These are phyloP conservation scores for Harpagoxenus sublaevis DNA, from an alignment of 2,888 invertebrate genomes.

Conservation along the genomic window DNA sequence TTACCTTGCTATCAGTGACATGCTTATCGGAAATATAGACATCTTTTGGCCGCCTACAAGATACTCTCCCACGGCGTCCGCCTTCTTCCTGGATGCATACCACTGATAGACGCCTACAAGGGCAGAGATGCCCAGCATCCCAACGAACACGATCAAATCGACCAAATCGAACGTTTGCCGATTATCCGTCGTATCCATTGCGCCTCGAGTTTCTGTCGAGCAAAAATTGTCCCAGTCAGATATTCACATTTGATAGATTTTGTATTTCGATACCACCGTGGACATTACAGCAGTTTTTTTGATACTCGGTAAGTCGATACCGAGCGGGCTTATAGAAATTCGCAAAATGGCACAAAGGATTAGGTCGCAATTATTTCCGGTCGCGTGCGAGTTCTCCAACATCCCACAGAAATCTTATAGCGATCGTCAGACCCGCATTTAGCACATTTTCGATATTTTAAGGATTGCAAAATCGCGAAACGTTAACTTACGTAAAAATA, in stretches of 20 bases:
- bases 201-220: not conserved
- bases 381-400: not conserved
- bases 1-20: slow-evolving; percentile 93
- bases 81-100: slow-evolving; percentile 90
- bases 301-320: not conserved
- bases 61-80: slow-evolving; percentile 91
- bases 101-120: slow-evolving; percentile 91
- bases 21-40: slow-evolving; percentile 93
- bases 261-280: not conserved
- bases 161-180: slow-evolving; percentile 87
- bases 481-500: not conserved
- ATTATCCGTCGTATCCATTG: slow-evolving; percentile 33
- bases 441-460: not conserved
- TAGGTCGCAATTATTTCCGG: not conserved
- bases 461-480: not conserved
- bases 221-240: not conserved
- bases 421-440: not conserved
- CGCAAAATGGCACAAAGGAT: not conserved
- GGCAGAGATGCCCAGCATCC: slow-evolving; percentile 90
- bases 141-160: slow-evolving; percentile 90
- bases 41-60: slow-evolving; percentile 92
- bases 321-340: not conserved
- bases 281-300: not conserved
- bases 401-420: not conserved
- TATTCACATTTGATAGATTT: slow-evolving; percentile 9